Evolutionary conservation across 2,797 vertebrate genomes (phyloP), one percentile per base, ranked within the genome.

Genomic region (Gallinago solitaria): DNA sequence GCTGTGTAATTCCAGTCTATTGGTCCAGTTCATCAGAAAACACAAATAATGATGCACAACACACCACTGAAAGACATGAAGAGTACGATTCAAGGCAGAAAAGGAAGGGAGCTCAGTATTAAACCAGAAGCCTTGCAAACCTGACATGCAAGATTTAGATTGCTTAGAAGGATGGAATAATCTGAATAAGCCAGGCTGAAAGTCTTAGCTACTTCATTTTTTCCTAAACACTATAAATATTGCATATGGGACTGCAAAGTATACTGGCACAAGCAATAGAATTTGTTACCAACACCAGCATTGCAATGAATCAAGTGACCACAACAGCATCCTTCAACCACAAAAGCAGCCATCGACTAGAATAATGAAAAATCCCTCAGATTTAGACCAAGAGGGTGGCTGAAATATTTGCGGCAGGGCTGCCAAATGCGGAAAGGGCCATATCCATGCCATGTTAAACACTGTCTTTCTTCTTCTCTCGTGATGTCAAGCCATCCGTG

Each of bases 381-480:
- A 28, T 21, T 48, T 17, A 70, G 19, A 69, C 25, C n/a, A 47
- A 70, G 32, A 73, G 12, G 11, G n/a, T 14, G 63, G 13, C 24
- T 39, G 41, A 54, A 88, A 61, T 54, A 16, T 5, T 33, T 45
- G 80, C 73, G 43, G 33, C 8, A 23, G 25, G 16, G 23, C 47
- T 63, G 51, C 20, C 56, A 54, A 16, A 32, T 3, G 28, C 35
- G 57, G 39, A 61, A 73, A 67, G 21, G 28, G 11, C 14, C 10
- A 20, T 1, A n/a, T 5, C 45, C n/a, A 13, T 1, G 27, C 12
- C 33, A 9, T 3, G 9, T 7, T 33, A 48, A 60, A 50, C 12
- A 2, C 0, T 5, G 11, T 0, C 3, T 27, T 35, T 54, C 24
- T 32, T 2, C 43, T 27, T 32, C 47, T 20, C 41, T 51, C 0